phyloP scores from a whole-genome alignment of 2,113 vertebrate species.

The Sorex fumeus region DNA sequence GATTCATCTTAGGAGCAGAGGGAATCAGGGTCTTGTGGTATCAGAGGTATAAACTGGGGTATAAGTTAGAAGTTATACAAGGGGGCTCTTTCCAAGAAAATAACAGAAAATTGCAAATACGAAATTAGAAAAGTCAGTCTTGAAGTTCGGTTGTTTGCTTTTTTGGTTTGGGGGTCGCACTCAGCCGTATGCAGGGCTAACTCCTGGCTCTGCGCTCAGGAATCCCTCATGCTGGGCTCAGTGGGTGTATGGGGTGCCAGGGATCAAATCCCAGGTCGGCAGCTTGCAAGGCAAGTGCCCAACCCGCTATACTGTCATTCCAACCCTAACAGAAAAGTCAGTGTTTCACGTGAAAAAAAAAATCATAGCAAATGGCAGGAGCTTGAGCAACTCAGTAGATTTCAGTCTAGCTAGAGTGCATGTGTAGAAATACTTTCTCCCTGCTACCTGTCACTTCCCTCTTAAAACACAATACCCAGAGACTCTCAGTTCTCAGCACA shows the following conservation, averaged over 20 bases:
- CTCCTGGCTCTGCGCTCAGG: too few relatives aligned
- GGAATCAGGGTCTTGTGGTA: background rate
- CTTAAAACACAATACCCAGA: background rate
- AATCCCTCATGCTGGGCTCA: too few relatives aligned
- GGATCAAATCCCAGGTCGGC: too few relatives aligned
- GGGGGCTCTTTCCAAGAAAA: slow-evolving; percentile 19
- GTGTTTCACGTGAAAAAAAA: slow-evolving; percentile 50
- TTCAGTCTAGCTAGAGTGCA: background rate
- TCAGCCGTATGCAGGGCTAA: too few relatives aligned
- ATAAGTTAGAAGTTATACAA: background rate
- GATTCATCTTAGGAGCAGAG: background rate
- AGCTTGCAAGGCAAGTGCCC: too few relatives aligned
- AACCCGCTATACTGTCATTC: too few relatives aligned
- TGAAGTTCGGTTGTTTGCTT: too few relatives aligned
- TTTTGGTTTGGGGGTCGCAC: too few relatives aligned
- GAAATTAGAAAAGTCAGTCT: background rate
- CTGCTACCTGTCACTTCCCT: background rate
- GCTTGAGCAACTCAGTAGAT: background rate
- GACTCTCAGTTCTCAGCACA: slow-evolving; percentile 16
- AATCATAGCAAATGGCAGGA: background rate
- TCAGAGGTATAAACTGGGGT: too few relatives aligned
- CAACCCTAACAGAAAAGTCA: background rate
- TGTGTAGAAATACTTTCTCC: background rate
- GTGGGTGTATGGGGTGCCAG: too few relatives aligned
- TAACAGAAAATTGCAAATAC: slow-evolving; percentile 14